Conservation (phyloP, 2,888 invertebrate genomes). For the Busseola fusca region DNA sequence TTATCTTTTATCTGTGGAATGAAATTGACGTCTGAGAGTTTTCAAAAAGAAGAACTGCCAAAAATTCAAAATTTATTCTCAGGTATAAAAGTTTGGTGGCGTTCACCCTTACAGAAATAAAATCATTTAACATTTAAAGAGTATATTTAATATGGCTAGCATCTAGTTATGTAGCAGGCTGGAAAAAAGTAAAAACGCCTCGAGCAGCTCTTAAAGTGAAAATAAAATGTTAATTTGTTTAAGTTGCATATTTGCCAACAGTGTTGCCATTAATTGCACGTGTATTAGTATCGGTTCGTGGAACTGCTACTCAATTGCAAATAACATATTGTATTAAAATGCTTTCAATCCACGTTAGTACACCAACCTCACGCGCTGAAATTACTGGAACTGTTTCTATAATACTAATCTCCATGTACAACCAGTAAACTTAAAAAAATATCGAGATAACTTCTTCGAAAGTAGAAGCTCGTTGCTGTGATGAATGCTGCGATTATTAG, state of each 20-base stretch:
- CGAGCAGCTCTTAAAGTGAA: not conserved
- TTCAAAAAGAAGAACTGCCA: not conserved
- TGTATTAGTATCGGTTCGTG: slow-evolving; percentile 1
- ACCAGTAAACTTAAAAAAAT: not conserved
- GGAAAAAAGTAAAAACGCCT: not conserved
- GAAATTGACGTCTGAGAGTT: not conserved
- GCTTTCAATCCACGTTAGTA: not conserved
- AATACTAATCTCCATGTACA: not conserved
- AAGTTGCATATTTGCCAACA: not conserved
- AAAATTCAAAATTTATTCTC: not conserved
- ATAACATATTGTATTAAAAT: not conserved
- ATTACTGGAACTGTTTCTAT: not conserved
- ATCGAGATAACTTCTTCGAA: not conserved
- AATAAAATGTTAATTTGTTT: slow-evolving; percentile 2
- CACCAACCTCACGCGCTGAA: not conserved
- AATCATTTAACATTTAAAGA: not conserved
- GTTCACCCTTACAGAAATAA: not conserved
- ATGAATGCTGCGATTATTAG: too few species aligned
- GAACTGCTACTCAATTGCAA: not conserved
- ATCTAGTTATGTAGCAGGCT: not conserved
- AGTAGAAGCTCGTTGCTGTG: not conserved
- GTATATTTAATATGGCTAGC: not conserved
- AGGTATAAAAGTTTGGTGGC: not conserved
- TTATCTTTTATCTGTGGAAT: not conserved
- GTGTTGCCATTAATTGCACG: slow-evolving; percentile 1